These are phyloP conservation scores for Bicyclus anynana DNA, from an alignment of 1,140 invertebrate species.

Conservation along the genomic window DNA sequence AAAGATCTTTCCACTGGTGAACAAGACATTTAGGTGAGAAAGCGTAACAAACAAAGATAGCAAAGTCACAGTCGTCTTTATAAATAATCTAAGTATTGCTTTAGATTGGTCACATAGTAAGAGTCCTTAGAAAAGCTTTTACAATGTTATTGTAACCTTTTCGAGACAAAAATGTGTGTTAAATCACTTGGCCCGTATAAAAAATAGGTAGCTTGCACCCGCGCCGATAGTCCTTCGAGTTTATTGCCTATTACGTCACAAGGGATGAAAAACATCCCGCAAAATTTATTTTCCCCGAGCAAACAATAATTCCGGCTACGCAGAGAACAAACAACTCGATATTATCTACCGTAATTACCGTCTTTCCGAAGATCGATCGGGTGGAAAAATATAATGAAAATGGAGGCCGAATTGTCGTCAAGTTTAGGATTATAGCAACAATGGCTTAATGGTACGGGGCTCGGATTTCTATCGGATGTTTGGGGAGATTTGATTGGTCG, in stretches of 20 bases:
- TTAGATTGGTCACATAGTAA: too few species aligned
- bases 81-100: too few species aligned
- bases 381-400: constrained; percentile 12
- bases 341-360: constrained; percentile 22
- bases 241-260: constrained; percentile 13
- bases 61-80: too few species aligned
- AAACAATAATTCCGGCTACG: constrained; percentile 17
- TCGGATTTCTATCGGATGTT: constrained; percentile 4
- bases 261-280: constrained; percentile 14
- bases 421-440: constrained; percentile 6
- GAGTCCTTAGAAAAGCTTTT: too few species aligned
- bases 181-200: too few species aligned
- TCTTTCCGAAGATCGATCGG: constrained; percentile 19
- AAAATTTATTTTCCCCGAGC: constrained; percentile 16
- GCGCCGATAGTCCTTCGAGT: neutral
- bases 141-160: too few species aligned
- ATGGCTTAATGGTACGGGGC: constrained; percentile 2
- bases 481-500: neutral
- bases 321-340: constrained; percentile 18
- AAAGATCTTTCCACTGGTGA: too few species aligned
- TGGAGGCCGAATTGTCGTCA: constrained; percentile 4
- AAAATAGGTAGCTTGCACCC: neutral
- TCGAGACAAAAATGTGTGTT: too few species aligned
- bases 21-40: too few species aligned
- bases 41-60: too few species aligned